These are phyloP conservation scores for Thecophora atra DNA, from an alignment of 2,888 invertebrate genomes.

Conservation along the genomic window DNA sequence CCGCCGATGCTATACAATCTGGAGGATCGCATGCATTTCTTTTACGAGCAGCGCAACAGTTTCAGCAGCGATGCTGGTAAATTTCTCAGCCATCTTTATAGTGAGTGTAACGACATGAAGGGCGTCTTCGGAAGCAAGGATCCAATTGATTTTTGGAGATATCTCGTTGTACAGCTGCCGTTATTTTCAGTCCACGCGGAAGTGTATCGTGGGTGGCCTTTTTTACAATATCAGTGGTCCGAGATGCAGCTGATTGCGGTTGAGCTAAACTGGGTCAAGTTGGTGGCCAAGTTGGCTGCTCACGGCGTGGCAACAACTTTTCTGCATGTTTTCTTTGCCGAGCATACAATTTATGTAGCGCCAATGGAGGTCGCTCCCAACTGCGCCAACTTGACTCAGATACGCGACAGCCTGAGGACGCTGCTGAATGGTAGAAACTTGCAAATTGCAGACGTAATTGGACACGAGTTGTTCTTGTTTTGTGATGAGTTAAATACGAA, in stretches of 20 bases:
- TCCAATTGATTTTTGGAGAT: conserved; percentile 45
- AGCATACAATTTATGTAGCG: conserved; percentile 55
- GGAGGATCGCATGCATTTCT: conserved; percentile 58
- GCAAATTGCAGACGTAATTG: conserved; percentile 55
- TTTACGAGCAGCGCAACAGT: conserved; percentile 48
- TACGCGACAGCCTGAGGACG: conserved; percentile 44
- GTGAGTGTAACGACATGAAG: conserved; percentile 47
- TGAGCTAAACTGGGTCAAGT: conserved; percentile 52
- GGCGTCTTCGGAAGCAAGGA: conserved; percentile 36
- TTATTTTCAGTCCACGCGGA: conserved; percentile 48
- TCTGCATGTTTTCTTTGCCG: conserved; percentile 58
- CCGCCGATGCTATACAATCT: conserved; percentile 58
- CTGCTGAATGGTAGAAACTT: conserved; percentile 47
- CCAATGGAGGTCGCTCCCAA: conserved; percentile 51
- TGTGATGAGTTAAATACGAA: conserved; percentile 50
- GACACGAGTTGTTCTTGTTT: conserved; percentile 53
- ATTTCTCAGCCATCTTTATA: conserved; percentile 53
- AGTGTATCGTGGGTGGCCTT: conserved; percentile 54
- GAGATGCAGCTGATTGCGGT: conserved; percentile 41
- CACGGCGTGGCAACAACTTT: conserved; percentile 55
- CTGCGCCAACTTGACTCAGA: conserved; percentile 44
- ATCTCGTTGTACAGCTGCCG: conserved; percentile 51
- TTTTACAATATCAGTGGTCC: conserved; percentile 56
- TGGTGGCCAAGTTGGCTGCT: conserved; percentile 56
- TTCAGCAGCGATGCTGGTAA: conserved; percentile 54